Percentiles rank a stretch among this genome's conserved stretches.
phyloP scores from a whole-genome alignment of 2,888 invertebrate genomes.

The Diloba caeruleocephala region DNA sequence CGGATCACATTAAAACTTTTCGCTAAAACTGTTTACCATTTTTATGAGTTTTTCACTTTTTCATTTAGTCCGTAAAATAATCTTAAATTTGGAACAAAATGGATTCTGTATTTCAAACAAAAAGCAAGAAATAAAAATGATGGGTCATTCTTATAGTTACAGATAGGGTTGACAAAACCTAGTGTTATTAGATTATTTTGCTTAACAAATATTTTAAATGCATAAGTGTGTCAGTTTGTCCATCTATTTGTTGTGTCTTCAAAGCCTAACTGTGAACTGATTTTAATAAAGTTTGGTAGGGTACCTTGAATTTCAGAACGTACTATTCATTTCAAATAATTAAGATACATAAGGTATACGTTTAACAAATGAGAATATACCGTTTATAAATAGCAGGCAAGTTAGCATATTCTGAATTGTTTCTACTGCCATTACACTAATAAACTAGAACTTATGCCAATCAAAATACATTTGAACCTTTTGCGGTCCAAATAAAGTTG shows the following conservation, averaged over 20 bases:
- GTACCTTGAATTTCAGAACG: no score
- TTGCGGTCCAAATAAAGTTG: conserved; percentile 1
- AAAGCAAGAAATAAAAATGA: not conserved
- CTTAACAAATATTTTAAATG: no score
- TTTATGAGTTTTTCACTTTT: not conserved
- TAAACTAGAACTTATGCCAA: conserved; percentile 6
- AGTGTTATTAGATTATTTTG: no score
- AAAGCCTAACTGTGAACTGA: no score
- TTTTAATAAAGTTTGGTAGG: no score
- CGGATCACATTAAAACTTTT: not conserved
- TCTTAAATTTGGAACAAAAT: conserved; percentile 2
- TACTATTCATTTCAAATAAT: no score
- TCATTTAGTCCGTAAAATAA: conserved; percentile 2
- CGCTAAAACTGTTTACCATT: not conserved
- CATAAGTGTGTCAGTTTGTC: no score
- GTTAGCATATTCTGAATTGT: conserved; percentile 28
- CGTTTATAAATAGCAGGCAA: conserved; percentile 10
- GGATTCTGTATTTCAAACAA: conserved; percentile 13
- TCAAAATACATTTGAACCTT: conserved; percentile 6
- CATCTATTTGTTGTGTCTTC: no score
- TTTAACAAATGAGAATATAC: not conserved
- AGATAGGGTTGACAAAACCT: not conserved
- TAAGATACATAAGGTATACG: no score
- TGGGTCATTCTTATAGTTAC: not conserved
- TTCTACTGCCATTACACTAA: conserved; percentile 25